Evolutionary conservation across 2,888 invertebrate genomes (phyloP).

Genomic region (Steinernema carpocapsae): DNA sequence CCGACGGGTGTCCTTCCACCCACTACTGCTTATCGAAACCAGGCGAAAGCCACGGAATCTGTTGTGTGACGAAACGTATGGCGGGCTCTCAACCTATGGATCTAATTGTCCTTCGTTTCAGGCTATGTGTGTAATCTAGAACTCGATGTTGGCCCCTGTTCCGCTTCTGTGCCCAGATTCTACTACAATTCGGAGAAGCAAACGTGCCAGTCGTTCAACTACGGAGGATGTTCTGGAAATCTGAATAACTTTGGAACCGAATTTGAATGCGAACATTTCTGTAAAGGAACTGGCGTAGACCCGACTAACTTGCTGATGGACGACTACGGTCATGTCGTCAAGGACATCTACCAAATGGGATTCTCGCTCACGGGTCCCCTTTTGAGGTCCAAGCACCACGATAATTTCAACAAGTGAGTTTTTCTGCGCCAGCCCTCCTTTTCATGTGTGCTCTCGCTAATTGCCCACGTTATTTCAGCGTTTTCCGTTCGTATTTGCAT

Average conservation of each 20-base stretch:
- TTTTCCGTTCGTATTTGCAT: conserved; percentile 41
- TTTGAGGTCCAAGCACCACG: conserved; percentile 42
- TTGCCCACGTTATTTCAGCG: conserved; percentile 31
- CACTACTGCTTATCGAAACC: conserved; percentile 61
- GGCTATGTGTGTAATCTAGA: conserved; percentile 58
- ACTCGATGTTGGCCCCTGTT: conserved; percentile 53
- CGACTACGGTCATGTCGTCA: conserved; percentile 42
- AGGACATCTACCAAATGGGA: conserved; percentile 54
- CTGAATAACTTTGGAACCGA: conserved; percentile 60
- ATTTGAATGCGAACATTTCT: conserved; percentile 55
- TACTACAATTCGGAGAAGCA: conserved; percentile 51
- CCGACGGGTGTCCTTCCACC: conserved; percentile 53
- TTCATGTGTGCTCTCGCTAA: too few species aligned
- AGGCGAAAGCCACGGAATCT: conserved; percentile 50
- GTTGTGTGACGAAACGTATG: conserved; percentile 60
- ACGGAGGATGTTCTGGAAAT: conserved; percentile 64
- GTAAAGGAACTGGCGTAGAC: conserved; percentile 53
- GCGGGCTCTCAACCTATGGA: not conserved
- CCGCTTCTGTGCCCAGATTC: conserved; percentile 49
- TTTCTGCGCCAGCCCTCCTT: too few species aligned
- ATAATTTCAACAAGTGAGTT: conserved; percentile 48
- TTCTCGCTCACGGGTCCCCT: conserved; percentile 58
- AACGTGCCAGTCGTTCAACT: conserved; percentile 54
- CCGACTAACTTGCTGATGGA: conserved; percentile 47
- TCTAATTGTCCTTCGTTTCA: conserved; percentile 37